Conservation (phyloP, 2,113 vertebrate species). For the Dromaius novaehollandiae region DNA sequence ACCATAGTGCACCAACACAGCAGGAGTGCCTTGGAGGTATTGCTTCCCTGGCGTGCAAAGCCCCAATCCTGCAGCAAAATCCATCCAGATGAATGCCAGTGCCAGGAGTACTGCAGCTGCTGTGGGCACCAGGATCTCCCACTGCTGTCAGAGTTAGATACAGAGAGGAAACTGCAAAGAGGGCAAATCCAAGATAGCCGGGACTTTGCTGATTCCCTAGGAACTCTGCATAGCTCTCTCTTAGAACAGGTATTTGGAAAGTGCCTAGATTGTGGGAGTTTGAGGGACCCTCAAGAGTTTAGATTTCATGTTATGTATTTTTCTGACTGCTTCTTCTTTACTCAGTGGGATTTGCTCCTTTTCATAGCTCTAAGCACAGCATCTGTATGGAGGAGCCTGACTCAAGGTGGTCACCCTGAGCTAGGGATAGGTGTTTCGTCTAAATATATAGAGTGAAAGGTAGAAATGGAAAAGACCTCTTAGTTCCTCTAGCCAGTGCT, state of each 20-base stretch:
- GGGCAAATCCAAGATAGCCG: neutral
- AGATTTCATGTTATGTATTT: neutral
- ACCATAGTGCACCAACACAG: neutral
- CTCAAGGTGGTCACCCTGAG: neutral
- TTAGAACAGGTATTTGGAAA: neutral
- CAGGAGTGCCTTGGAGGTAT: neutral
- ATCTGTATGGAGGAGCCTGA: neutral
- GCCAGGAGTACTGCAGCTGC: neutral
- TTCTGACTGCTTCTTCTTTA: neutral
- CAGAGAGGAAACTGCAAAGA: neutral
- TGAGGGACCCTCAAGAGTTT: neutral
- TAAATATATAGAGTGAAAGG: neutral
- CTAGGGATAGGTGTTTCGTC: neutral
- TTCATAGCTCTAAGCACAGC: neutral
- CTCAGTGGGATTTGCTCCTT: neutral
- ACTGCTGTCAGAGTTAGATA: neutral
- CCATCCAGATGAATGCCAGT: rapidly evolving
- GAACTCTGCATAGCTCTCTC: neutral
- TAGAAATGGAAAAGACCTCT: neutral
- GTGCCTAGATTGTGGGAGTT: neutral
- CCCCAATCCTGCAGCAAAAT: neutral
- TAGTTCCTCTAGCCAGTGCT: neutral
- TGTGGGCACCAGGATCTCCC: neutral
- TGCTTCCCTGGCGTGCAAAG: neutral
- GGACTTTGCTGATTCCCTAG: neutral